Evolutionary conservation across 1,140 invertebrate species (phyloP), one percentile per base, ranked within the genome.

Genomic region (Babylonia areolata): DNA sequence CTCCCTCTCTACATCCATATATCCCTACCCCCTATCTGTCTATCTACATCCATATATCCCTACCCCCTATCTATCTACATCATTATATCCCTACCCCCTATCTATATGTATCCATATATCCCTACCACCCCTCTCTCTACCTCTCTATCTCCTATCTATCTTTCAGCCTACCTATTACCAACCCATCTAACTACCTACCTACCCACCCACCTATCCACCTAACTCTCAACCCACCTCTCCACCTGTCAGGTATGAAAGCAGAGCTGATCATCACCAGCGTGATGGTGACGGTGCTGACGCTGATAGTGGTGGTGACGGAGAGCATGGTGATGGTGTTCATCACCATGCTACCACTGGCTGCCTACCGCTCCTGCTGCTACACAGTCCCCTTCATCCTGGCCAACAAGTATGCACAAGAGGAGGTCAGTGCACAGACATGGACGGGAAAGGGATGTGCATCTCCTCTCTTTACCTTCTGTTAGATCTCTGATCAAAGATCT

Each of bases 361-460:
- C 37, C 33, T 75, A 75, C 79, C n/a, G 51, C 37, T 40, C 79
- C 23, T 40, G 35, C 40, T 40, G 35, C 28, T 42, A 46, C 23
- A 81, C 40, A 20, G 40, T 46, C 17, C 40, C 79, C 35, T 81
- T 81, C 79, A 33, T 42, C 28, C 51, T 51, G n/a, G 40, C 79
- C 31, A 81, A 51, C 28, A 64, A 64, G 6, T 28, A 64, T 23
- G 58, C 58, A 12, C 58, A 64, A 23, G 5, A 23, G 28, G 58
- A 64, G 58, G 58, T 64, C 58, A 64, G 58, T 64, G n/a, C n/a
- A n/a, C n/a, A n/a, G n/a, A n/a, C n/a, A n/a, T n/a, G n/a, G n/a
- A n/a, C n/a, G n/a, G n/a, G n/a, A n/a, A n/a, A n/a, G n/a, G n/a
- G n/a, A n/a, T n/a, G n/a, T n/a, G n/a, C n/a, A n/a, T n/a, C n/a